Conservation (phyloP, 2,113 vertebrate genomes). For the Varanus salvator region DNA sequence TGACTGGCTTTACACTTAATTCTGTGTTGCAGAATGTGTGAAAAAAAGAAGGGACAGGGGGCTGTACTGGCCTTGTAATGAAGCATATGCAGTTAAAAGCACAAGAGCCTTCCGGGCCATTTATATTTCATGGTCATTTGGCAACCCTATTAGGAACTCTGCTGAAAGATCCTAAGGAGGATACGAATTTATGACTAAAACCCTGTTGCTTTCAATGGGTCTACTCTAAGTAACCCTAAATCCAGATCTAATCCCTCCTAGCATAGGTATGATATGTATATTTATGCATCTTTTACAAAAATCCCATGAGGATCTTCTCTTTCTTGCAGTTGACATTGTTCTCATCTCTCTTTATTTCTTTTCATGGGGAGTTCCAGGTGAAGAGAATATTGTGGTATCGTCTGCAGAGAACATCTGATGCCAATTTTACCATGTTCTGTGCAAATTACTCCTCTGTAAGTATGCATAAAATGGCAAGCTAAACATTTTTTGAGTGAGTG, state of each 20-base stretch:
- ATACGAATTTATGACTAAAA: no score
- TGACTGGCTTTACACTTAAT: not conserved
- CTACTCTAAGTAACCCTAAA: no score
- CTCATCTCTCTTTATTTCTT: not conserved
- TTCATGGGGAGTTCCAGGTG: not conserved
- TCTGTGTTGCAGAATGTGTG: not conserved
- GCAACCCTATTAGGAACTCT: not conserved
- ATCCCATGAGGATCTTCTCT: no score
- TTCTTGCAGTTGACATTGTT: not conserved
- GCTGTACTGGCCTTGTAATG: no score
- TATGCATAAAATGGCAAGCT: not conserved
- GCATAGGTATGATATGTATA: not conserved
- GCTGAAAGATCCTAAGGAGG: not conserved
- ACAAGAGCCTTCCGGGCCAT: not conserved
- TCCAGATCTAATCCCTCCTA: no score
- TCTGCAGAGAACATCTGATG: not conserved
- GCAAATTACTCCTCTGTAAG: not conserved
- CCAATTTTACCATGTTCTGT: not conserved
- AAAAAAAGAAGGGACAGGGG: no score
- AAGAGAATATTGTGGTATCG: not conserved
- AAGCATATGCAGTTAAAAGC: not conserved
- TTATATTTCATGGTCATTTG: not conserved
- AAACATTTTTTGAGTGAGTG: not conserved
- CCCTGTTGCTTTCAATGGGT: no score
- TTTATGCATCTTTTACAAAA: not conserved